phyloP scores from a whole-genome alignment of 2,888 invertebrate genomes.

The Acrobasis consociella region DNA sequence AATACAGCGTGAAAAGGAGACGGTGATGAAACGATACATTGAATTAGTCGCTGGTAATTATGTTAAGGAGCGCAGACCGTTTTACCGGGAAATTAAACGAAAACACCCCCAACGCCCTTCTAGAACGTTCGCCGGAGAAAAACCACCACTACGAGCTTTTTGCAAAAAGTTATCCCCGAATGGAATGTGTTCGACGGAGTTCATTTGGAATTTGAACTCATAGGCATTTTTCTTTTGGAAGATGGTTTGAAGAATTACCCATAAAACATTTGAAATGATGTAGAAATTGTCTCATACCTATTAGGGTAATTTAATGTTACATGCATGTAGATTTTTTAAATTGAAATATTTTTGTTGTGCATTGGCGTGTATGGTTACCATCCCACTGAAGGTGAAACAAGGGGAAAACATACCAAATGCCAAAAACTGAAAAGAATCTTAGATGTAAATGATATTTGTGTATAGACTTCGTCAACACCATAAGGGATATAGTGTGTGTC shows the following conservation, averaged over 20 bases:
- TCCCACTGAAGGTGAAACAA: too few relatives aligned
- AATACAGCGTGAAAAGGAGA: conserved; percentile 56
- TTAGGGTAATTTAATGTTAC: too few relatives aligned
- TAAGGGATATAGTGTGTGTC: too few relatives aligned
- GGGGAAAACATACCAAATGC: too few relatives aligned
- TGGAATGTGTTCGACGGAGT: neutral
- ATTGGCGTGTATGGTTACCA: too few relatives aligned
- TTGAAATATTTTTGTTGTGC: too few relatives aligned
- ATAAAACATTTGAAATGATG: neutral
- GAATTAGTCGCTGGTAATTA: conserved; percentile 67
- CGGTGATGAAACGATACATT: conserved; percentile 63
- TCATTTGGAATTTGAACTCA: neutral
- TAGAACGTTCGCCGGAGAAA: conserved; percentile 42
- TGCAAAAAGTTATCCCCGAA: conserved; percentile 4
- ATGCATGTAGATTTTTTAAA: too few relatives aligned
- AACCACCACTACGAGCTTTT: conserved; percentile 27
- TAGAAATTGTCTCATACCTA: too few relatives aligned
- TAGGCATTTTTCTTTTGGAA: neutral
- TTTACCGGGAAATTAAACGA: conserved; percentile 74
- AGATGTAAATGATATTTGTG: too few relatives aligned
- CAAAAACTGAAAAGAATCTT: too few relatives aligned
- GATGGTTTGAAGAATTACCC: neutral
- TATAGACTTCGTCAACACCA: too few relatives aligned
- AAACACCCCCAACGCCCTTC: conserved; percentile 58
- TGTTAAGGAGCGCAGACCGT: conserved; percentile 65